These are phyloP conservation scores for Passer montanus DNA, from an alignment of 2,113 vertebrate species.

Conservation along the genomic window DNA sequence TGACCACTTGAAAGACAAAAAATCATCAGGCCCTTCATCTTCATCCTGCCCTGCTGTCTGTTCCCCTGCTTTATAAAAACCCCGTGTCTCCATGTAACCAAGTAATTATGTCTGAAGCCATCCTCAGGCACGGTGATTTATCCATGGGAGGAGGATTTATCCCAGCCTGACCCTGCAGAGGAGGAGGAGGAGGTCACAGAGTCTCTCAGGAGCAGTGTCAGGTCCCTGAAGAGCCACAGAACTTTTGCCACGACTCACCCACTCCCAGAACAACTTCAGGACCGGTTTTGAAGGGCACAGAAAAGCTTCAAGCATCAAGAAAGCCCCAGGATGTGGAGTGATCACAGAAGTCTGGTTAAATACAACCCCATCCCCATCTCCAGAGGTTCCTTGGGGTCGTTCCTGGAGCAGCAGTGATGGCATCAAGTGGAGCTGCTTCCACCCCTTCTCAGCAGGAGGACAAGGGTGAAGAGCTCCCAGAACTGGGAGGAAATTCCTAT, in stretches of 20 bases:
- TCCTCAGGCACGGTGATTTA: neutral
- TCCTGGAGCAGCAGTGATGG: neutral
- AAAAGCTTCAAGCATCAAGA: neutral
- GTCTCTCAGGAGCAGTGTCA: neutral
- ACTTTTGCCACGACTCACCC: neutral
- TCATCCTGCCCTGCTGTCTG: neutral
- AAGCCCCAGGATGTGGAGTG: neutral
- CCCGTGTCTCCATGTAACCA: neutral
- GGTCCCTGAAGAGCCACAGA: neutral
- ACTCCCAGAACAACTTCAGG: neutral
- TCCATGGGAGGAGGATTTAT: neutral
- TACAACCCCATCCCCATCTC: neutral
- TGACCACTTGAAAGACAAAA: neutral
- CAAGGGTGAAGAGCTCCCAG: neutral
- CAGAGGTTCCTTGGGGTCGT: fast-evolving
- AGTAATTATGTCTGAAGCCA: neutral
- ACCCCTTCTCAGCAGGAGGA: neutral
- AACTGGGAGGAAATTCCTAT: fast-evolving
- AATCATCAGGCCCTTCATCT: slow-evolving; percentile 1
- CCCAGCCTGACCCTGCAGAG: neutral
- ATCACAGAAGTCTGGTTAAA: neutral
- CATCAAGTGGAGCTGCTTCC: neutral
- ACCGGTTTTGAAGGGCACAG: neutral
- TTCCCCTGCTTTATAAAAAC: neutral
- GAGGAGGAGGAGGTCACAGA: neutral